Conservation (phyloP, 53 echinoderm and acorn worm genomes). For the Holothuria leucospilota region DNA sequence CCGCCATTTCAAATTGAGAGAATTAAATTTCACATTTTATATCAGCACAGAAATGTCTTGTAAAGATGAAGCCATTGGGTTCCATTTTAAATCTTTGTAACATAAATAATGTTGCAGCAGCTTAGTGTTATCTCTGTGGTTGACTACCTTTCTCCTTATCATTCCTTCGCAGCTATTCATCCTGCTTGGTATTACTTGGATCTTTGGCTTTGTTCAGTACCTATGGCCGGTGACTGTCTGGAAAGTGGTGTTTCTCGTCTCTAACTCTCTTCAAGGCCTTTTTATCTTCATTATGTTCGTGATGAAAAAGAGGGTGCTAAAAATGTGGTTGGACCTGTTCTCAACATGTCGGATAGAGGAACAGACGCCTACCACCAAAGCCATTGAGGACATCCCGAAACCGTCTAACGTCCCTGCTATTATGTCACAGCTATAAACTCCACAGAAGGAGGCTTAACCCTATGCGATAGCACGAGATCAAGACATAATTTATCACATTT, state of each 20-base stretch:
- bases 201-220: constrained; percentile 55
- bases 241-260: constrained; percentile 54
- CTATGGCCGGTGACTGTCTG: constrained; percentile 48
- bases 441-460: no score
- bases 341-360: background rate
- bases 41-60: no score
- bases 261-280: constrained; percentile 54
- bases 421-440: no score
- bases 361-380: constrained; percentile 4
- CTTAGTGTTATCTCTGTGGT: no score
- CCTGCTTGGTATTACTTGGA: constrained; percentile 62
- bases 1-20: no score
- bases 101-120: no score
- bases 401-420: background rate
- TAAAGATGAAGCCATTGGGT: no score
- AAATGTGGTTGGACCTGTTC: constrained; percentile 61
- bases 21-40: no score
- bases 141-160: no score
- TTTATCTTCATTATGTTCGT: constrained; percentile 68
- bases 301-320: constrained; percentile 49
- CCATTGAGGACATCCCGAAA: background rate
- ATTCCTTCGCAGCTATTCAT: constrained; percentile 39
- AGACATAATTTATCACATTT: no score
- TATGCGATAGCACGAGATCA: no score
- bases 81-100: no score